These are phyloP conservation scores for Pantherophis alleghaniensis DNA, from an alignment of 2,797 vertebrate genomes.

Conservation along the genomic window DNA sequence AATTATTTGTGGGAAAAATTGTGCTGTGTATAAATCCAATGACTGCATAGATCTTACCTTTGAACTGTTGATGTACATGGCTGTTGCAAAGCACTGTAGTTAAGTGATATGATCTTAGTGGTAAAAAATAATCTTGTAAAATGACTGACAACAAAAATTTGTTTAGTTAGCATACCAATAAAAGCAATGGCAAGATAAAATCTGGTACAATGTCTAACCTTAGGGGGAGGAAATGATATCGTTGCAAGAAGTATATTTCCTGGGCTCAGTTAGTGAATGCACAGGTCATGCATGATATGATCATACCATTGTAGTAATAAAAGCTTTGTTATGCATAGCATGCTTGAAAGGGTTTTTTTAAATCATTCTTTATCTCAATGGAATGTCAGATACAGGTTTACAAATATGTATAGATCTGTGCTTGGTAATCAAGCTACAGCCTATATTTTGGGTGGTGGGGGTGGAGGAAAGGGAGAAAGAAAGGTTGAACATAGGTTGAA, in stretches of 20 bases:
- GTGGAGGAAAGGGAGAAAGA: not conserved
- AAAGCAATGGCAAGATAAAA: not conserved
- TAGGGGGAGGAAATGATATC: not conserved
- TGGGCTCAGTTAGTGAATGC: not conserved
- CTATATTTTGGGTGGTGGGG: not conserved
- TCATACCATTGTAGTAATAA: not conserved
- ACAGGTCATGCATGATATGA: not conserved
- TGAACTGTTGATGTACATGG: not conserved
- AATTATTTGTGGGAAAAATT: not conserved
- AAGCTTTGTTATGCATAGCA: not conserved
- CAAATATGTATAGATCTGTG: not conserved
- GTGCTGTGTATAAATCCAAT: not conserved
- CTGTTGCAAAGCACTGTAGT: not conserved
- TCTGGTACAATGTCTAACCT: not conserved
- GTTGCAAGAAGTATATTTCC: not conserved
- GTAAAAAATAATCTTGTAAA: not conserved
- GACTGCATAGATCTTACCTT: not conserved
- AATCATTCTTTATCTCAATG: not conserved
- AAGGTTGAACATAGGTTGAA: not conserved
- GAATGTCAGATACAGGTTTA: not conserved
- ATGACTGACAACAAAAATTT: not conserved
- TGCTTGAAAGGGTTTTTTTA: not conserved
- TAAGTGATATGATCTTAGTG: not conserved
- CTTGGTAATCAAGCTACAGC: not conserved
- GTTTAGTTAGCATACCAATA: not conserved